Evolutionary conservation across 2,797 vertebrate genomes (phyloP).

Genomic region (Apodemus agrarius): DNA sequence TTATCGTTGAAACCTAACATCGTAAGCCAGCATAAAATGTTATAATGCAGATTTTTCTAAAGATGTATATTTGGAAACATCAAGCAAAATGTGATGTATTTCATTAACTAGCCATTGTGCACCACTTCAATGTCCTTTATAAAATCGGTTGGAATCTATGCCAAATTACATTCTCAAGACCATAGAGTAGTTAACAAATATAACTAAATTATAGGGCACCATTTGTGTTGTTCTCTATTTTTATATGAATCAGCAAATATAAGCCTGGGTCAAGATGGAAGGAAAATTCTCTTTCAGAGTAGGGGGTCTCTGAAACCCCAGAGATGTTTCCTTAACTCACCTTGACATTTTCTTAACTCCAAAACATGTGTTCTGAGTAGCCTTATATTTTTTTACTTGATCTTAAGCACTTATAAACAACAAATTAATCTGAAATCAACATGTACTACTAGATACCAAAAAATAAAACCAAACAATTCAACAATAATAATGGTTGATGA

Average conservation of each 20-base stretch:
- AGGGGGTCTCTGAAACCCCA: neutral
- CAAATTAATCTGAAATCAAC: neutral
- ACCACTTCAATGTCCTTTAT: neutral
- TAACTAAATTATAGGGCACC: neutral
- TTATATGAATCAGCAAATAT: neutral
- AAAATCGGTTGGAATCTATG: neutral
- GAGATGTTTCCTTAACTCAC: neutral
- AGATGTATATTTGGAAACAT: neutral
- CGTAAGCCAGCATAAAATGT: neutral
- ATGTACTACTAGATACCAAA: slow-evolving; percentile 1
- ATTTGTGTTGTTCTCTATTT: neutral
- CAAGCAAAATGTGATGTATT: slow-evolving; percentile 56
- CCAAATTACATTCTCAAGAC: neutral
- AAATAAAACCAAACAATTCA: neutral
- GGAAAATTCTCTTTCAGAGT: neutral
- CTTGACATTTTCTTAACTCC: slow-evolving; percentile 31
- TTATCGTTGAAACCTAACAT: slow-evolving; percentile 47
- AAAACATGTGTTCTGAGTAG: slow-evolving; percentile 35
- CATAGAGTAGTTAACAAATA: neutral
- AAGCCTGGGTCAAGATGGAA: neutral
- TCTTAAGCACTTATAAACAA: slow-evolving; percentile 2
- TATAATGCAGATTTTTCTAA: slow-evolving; percentile 24
- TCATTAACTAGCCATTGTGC: slow-evolving; percentile 34
- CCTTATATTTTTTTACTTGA: neutral
- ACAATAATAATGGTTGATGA: neutral